Percentiles rank a stretch among this genome's conserved stretches.
phyloP scores from a whole-genome alignment of 2,113 vertebrate genomes.

The Clarias macrocephalus region DNA sequence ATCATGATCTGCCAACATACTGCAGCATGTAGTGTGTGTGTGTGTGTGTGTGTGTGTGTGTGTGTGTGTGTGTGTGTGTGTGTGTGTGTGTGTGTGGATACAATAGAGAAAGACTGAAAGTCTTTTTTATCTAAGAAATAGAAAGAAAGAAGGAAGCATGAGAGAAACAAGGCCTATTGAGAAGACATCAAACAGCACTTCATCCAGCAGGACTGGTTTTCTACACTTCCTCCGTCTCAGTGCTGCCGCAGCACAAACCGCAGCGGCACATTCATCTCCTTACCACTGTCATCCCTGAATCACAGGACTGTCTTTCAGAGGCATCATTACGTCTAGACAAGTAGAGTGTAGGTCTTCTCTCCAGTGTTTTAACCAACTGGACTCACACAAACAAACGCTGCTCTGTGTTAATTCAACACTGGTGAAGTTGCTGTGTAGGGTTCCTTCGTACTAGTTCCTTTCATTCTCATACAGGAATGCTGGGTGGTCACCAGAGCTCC shows the following conservation, averaged over 20 bases:
- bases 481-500: background rate
- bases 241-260: slow-evolving; percentile 25
- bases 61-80: background rate
- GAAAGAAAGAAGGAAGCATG: slow-evolving; percentile 32
- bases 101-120: background rate
- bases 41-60: background rate
- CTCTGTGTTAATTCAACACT: too few relatives aligned
- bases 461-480: background rate
- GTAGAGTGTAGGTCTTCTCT: background rate
- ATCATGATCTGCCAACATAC: background rate
- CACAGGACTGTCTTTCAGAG: background rate
- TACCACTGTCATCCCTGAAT: background rate
- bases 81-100: background rate
- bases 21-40: background rate
- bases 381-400: too few relatives aligned
- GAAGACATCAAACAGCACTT: slow-evolving; percentile 45
- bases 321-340: background rate
- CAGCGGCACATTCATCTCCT: slow-evolving; percentile 29
- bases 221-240: slow-evolving; percentile 37
- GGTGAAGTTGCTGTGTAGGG: background rate
- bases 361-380: too few relatives aligned
- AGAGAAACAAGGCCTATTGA: slow-evolving; percentile 46
- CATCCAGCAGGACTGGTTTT: slow-evolving; percentile 56
- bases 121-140: background rate
- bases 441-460: background rate